These are phyloP conservation scores for Brachyalestes nurse DNA, from an alignment of 2,797 vertebrate species.

Conservation along the genomic window DNA sequence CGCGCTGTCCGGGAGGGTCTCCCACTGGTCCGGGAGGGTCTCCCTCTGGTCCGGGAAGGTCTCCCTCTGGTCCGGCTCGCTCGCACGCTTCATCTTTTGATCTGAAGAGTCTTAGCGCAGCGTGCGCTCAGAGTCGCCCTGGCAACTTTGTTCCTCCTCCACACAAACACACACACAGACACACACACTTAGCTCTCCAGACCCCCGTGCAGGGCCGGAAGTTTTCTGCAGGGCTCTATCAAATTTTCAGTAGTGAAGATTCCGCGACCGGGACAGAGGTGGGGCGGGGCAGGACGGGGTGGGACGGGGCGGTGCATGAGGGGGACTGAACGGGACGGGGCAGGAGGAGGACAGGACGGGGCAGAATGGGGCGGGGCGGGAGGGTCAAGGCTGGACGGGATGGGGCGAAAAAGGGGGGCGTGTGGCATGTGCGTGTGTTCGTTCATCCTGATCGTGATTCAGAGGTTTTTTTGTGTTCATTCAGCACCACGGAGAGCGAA, in stretches of 20 bases:
- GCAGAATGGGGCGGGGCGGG: no score
- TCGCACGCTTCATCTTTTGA: conserved; percentile 48
- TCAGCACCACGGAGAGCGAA: conserved; percentile 63
- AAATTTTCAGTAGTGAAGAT: conserved; percentile 53
- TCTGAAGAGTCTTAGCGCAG: not conserved
- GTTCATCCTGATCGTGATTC: no score
- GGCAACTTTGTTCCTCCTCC: conserved; percentile 15
- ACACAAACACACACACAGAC: not conserved
- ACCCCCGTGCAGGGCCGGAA: conserved; percentile 25
- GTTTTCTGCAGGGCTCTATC: not conserved
- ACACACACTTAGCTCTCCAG: not conserved
- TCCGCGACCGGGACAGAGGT: not conserved
- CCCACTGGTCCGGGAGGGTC: conserved; percentile 37
- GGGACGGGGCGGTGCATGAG: no score
- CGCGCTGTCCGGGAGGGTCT: conserved; percentile 60
- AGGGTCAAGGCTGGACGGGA: no score
- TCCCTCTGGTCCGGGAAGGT: conserved; percentile 29
- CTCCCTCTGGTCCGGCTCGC: conserved; percentile 41
- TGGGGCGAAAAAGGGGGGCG: no score
- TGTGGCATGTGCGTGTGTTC: no score
- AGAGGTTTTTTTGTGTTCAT: not conserved
- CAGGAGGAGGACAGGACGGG: no score
- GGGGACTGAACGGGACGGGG: no score
- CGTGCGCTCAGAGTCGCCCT: conserved; percentile 7
- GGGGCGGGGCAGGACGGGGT: conserved; percentile 11